These are phyloP conservation scores for Pelobates fuscus DNA, from an alignment of 2,113 vertebrate genomes.

Conservation along the genomic window DNA sequence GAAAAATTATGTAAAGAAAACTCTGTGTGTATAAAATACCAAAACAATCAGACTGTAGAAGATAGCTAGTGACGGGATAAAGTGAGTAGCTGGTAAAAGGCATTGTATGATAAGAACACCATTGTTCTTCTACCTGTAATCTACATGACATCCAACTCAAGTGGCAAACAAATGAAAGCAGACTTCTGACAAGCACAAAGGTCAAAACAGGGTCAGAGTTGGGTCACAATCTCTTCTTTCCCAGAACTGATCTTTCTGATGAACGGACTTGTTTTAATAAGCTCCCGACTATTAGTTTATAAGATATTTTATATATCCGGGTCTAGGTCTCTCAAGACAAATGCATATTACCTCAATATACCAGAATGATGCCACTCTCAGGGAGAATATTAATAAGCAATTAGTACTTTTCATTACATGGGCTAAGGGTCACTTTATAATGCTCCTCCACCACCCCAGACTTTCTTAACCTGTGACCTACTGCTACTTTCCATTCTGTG, in stretches of 20 bases:
- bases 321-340: too few species aligned
- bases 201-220: slow-evolving; percentile 65
- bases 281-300: not conserved
- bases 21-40: not conserved
- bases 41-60: slow-evolving; percentile 49
- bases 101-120: slow-evolving; percentile 85
- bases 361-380: too few species aligned
- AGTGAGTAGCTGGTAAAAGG: slow-evolving; percentile 61
- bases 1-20: not conserved
- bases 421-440: too few species aligned
- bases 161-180: slow-evolving; percentile 70
- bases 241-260: slow-evolving; percentile 19
- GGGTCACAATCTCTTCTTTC: slow-evolving; percentile 62
- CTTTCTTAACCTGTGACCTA: too few species aligned
- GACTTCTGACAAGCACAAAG: slow-evolving; percentile 72
- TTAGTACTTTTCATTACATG: too few species aligned
- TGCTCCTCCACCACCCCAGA: too few species aligned
- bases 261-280: not conserved
- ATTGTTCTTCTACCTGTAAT: slow-evolving; percentile 83
- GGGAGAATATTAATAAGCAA: too few species aligned
- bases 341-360: too few species aligned
- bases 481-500: too few species aligned
- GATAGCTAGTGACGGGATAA: slow-evolving; percentile 56
- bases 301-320: not conserved
- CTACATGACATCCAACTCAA: slow-evolving; percentile 78